A percentile compares a stretch with the other conserved stretches of the same genome.
These are phyloP conservation scores for Trinorchestia longiramus DNA, from an alignment of 1,140 invertebrate species.

Conservation along the genomic window DNA sequence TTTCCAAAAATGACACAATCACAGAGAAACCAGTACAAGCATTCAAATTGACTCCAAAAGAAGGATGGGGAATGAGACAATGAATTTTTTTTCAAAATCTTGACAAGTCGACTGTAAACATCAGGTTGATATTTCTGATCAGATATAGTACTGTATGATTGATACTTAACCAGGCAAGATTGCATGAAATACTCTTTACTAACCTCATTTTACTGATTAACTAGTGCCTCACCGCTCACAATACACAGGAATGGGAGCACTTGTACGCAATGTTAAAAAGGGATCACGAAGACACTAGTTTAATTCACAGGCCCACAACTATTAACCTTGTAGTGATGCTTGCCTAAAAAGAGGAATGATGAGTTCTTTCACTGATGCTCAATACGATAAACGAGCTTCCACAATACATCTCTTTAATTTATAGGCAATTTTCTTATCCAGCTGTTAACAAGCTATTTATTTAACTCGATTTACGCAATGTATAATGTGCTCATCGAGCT, in stretches of 20 bases:
- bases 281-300: not conserved
- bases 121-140: not conserved
- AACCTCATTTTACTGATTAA: not conserved
- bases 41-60: not conserved
- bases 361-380: not conserved
- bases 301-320: not conserved
- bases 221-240: not conserved
- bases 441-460: not conserved
- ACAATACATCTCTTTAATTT: not conserved
- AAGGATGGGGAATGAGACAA: not conserved
- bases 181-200: not conserved
- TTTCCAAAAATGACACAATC: slow-evolving; percentile 15
- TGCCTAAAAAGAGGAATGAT: not conserved
- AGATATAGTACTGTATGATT: not conserved
- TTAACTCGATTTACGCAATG: not conserved
- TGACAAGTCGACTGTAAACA: not conserved
- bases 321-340: not conserved
- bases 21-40: not conserved
- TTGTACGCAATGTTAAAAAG: not conserved
- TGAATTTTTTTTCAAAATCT: not conserved
- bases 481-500: not conserved
- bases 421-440: not conserved
- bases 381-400: not conserved
- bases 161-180: not conserved
- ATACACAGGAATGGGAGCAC: not conserved